Base-by-base conservation (phyloP, 2,888 invertebrate species). In the Empis livida region DNA sequence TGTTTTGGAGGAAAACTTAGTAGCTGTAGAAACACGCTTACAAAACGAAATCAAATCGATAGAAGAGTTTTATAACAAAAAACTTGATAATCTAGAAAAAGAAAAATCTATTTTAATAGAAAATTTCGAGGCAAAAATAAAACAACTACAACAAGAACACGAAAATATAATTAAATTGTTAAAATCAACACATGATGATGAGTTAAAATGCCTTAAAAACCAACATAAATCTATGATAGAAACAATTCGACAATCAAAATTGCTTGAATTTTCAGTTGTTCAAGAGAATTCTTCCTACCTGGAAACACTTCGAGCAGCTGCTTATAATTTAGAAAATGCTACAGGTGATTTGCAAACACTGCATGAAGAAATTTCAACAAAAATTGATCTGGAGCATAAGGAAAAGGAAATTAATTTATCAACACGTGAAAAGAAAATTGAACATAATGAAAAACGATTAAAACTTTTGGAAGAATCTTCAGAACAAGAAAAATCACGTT, bases 211-310 rank as follows among this genome's bases (percentile, higher is more conserved):
- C 14, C 3, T 65, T 2, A 57, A 57, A 42, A 56, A 58, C 14
- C 64, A 64, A 13, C 59, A 63, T 39, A 56, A 57, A 6, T 56
- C 54, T 14, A 62, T 62, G 59, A 47, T 65, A 32, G 66, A 67
- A 13, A 64, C 61, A n/a, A 59, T 70, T 5, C 54, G 68, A 27
- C 65, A 69, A 49, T 59, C 67, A 5, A 70, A 69, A 49, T 46
- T 64, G 43, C 49, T 68, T 3, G 69, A 70, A 47, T 65, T 68
- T 48, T 58, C 68, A 0, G 56, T 61, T 2, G 53, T 66, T 4
- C 68, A 68, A 43, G 68, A 70, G 41, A 67, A 63, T 53, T 59
- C 61, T 10, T 67, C 63, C 9, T 70, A 70, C 46, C 50, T 68
- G 48, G 61, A 66, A 43, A 66, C 63, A 0, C 52, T 70, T 5